phyloP scores from a whole-genome alignment of 2,113 vertebrate genomes.

The Engystomops pustulosus region DNA sequence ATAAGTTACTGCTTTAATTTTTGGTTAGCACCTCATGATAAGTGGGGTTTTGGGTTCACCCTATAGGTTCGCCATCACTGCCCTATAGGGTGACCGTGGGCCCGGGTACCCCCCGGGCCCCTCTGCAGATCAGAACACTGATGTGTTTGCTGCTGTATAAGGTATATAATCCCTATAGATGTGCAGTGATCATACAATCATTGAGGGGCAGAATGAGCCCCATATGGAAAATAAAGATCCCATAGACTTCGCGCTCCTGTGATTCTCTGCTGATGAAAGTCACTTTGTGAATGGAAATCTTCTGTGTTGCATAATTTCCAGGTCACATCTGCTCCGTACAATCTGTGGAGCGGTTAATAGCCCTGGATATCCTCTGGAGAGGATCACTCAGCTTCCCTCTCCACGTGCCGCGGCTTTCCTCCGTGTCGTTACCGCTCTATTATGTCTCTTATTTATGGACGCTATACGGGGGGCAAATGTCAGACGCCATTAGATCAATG shows the following conservation, averaged over 20 bases:
- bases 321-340: constrained; percentile 47
- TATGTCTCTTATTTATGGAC: background rate
- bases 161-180: background rate
- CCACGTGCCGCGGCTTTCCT: background rate
- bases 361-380: background rate
- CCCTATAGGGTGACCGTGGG: background rate
- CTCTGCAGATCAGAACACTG: too few species aligned
- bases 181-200: background rate
- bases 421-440: background rate
- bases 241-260: background rate
- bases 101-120: background rate
- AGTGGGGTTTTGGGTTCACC: too few species aligned
- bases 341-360: background rate
- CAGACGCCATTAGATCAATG: background rate
- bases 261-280: constrained; percentile 31
- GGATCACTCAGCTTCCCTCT: background rate
- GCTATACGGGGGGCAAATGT: background rate
- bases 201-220: background rate
- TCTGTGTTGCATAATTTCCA: constrained; percentile 50
- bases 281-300: constrained; percentile 36
- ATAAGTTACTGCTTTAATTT: too few species aligned
- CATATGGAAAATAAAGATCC: background rate
- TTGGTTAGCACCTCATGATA: too few species aligned
- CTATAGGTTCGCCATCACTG: too few species aligned
- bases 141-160: too few species aligned